Base-by-base conservation (phyloP, 2,797 vertebrate genomes). In the Antrozous pallidus region DNA sequence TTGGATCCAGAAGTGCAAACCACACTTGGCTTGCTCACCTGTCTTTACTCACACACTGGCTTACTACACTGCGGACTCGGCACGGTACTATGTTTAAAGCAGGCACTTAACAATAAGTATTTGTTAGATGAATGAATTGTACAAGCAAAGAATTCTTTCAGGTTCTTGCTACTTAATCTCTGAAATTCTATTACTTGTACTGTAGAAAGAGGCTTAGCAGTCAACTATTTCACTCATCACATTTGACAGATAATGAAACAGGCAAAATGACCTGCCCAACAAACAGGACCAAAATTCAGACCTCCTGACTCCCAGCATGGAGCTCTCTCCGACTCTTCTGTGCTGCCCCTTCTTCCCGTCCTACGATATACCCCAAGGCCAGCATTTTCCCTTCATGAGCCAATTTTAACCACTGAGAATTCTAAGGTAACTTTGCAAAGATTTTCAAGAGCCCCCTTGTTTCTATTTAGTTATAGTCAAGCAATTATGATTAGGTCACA, bases 181-280 rank as follows among this genome's bases (percentile, higher is more conserved):
- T 70, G 65, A 80, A 78, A 75, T 77, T 18, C 28, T 56, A 78
- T 33, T 61, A 78, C 84, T 17, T 51, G 51, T 26, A 56, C 28
- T 33, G 0, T 40, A 70, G 3, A 0, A 56, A 73, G 8, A 28
- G 11, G 5, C 17, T 75, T 31, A 63, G 45, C 45, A 94, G 42
- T 92, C 38, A 74, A 24, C 45, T 94, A 38, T 38, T 78, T 49
- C 28, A 73, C 40, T 84, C 36, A 49, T 11, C 31, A 89, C 31
- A 70, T 75, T 78, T 82, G n/a, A n/a, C n/a, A n/a, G 83, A 79
- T 0, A 58, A n/a, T 70, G 51, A 94, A 90, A 86, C 11, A 95
- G 47, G 77, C 2, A 8, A 88, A 69, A 71, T n/a, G 47, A 84
- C 18, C 24, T 86, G 49, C 28, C 67, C 4, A 9, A 93, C 38